Conservation (phyloP, 2,113 vertebrate species). For the Chrysochloris asiatica region DNA sequence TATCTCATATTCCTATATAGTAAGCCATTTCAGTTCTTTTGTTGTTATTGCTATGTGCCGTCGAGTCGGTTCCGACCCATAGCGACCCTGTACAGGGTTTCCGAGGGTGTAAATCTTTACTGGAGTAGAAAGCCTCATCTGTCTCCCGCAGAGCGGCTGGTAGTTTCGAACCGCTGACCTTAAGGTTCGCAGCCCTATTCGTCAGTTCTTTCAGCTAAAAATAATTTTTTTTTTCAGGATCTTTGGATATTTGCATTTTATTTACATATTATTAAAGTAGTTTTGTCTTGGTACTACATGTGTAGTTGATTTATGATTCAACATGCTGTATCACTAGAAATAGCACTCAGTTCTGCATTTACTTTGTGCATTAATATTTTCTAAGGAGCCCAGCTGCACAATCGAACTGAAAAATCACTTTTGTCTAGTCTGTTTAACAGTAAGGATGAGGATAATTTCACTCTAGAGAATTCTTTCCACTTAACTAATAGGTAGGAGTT, state of each 20-base stretch:
- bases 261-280: not conserved
- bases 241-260: not conserved
- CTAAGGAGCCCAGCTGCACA: constrained; percentile 17
- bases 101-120: too few species aligned
- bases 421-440: not conserved
- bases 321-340: not conserved
- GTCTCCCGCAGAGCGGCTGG: too few species aligned
- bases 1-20: not conserved
- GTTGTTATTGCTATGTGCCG: too few species aligned
- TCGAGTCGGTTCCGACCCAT: too few species aligned
- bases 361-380: constrained; percentile 40
- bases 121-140: too few species aligned
- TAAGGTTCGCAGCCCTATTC: too few species aligned
- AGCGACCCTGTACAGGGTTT: too few species aligned
- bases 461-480: constrained; percentile 49
- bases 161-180: too few species aligned
- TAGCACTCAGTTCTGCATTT: not conserved
- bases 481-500: constrained; percentile 44
- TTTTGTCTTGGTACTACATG: not conserved
- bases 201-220: too few species aligned
- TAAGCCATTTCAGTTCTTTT: not conserved
- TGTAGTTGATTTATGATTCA: not conserved
- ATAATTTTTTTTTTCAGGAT: not conserved
- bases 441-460: constrained; percentile 50
- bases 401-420: constrained; percentile 55